A percentile compares a stretch with the other conserved stretches of the same genome.
These are phyloP conservation scores for Porites lobata DNA, from an alignment of 92 coral and sea anemone genomes.

Conservation along the genomic window DNA sequence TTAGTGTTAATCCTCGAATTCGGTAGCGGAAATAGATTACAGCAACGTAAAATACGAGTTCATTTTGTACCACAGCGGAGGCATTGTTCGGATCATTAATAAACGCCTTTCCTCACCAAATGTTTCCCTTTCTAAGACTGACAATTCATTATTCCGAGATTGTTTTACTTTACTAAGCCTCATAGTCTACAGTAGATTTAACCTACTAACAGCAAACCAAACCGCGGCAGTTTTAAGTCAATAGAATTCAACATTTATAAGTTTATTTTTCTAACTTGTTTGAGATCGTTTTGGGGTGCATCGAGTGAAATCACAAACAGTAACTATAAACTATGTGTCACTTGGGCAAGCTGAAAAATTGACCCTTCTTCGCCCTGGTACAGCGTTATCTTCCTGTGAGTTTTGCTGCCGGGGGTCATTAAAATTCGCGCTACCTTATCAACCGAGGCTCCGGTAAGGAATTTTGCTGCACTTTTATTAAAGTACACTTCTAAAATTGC, in stretches of 20 bases:
- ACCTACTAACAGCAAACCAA: conserved; percentile 50
- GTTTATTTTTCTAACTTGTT: conserved; percentile 95
- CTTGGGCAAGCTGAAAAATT: conserved; percentile 5
- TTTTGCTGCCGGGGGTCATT: conserved; percentile 12
- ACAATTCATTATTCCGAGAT: conserved; percentile 34
- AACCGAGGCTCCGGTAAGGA: conserved; percentile 84
- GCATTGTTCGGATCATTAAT: not conserved
- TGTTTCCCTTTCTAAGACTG: conserved; percentile 8
- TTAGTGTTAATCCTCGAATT: not conserved
- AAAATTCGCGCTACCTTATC: conserved; percentile 77
- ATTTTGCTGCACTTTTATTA: conserved; percentile 76
- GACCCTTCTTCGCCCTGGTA: not conserved
- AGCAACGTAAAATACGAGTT: not conserved
- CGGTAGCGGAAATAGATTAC: not conserved
- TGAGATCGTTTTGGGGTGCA: conserved; percentile 83
- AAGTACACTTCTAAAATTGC: conserved; percentile 78
- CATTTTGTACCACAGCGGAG: not conserved
- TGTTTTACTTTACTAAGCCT: conserved; percentile 3
- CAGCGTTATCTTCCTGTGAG: not conserved
- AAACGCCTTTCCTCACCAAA: not conserved
- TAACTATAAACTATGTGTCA: conserved; percentile 59
- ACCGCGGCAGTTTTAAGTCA: conserved; percentile 69
- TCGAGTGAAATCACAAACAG: conserved; percentile 81
- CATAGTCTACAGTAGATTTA: conserved; percentile 18
- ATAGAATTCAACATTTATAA: conserved; percentile 87